A percentile compares a stretch with the other conserved stretches of the same genome.
Evolutionary conservation across 1,140 invertebrate species (phyloP).

Genomic region (Bombyx mandarina): DNA sequence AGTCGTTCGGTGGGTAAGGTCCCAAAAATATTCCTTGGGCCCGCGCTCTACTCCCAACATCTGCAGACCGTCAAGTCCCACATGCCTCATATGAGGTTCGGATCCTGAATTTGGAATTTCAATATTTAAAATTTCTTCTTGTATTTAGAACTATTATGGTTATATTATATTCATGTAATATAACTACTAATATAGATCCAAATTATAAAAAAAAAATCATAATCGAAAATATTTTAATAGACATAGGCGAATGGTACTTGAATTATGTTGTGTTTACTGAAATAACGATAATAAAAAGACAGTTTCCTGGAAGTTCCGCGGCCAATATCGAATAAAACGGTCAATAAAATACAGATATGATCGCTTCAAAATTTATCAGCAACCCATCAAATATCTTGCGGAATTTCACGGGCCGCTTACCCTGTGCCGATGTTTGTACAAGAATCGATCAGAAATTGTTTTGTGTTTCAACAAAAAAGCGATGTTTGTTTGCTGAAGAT

Average conservation of each 20-base stretch:
- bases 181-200: neutral
- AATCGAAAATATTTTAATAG: neutral
- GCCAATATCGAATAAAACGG: slow-evolving; percentile 26
- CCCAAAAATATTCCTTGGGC: no score
- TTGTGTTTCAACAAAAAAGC: neutral
- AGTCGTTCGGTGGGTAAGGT: no score
- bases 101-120: no score
- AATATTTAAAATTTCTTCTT: no score
- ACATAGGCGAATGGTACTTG: neutral
- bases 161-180: neutral
- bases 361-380: slow-evolving; percentile 24
- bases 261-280: neutral
- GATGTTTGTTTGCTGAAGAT: no score
- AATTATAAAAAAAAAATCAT: no score
- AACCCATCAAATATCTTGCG: slow-evolving; percentile 22
- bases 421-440: slow-evolving; percentile 6
- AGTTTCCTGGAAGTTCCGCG: neutral
- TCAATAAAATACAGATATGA: slow-evolving; percentile 39
- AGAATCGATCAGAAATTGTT: slow-evolving; percentile 1
- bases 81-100: no score
- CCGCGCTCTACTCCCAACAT: no score
- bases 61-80: no score
- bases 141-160: no score
- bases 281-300: neutral
- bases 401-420: slow-evolving; percentile 16